Percentiles rank a stretch among this genome's conserved stretches.
These are phyloP conservation scores for Geotrupes spiniger DNA, from an alignment of 2,888 invertebrate species.

Conservation along the genomic window DNA sequence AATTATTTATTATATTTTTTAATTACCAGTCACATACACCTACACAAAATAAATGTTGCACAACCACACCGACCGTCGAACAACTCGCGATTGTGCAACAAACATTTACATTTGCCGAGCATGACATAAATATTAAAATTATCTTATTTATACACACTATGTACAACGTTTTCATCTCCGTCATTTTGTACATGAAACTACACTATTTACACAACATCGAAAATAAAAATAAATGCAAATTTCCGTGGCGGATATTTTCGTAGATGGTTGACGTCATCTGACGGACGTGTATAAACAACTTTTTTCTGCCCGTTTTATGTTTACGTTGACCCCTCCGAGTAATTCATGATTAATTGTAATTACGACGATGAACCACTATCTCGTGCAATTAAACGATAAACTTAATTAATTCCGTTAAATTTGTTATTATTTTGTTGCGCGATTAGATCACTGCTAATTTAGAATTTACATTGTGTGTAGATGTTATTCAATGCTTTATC, in stretches of 20 bases:
- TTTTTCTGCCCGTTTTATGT: slow-evolving; percentile 3
- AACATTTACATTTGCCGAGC: slow-evolving; percentile 8
- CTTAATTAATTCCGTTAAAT: slow-evolving; percentile 20
- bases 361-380: slow-evolving; percentile 2
- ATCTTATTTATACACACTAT: slow-evolving; percentile 26
- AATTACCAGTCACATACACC: slow-evolving; percentile 9
- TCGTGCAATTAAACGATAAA: slow-evolving; percentile 14
- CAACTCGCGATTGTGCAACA: slow-evolving; percentile 8
- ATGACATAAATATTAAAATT: slow-evolving; percentile 29
- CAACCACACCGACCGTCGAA: slow-evolving; percentile 3
- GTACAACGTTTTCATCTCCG: slow-evolving; percentile 18
- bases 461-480: slow-evolving; percentile 8
- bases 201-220: slow-evolving; percentile 26
- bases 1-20: slow-evolving; percentile 20
- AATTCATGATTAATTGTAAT: slow-evolving; percentile 13
- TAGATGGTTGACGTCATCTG: background rate
- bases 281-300: slow-evolving; percentile 1
- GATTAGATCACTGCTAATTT: slow-evolving; percentile 22
- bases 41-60: slow-evolving; percentile 12
- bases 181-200: slow-evolving; percentile 25
- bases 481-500: too few relatives aligned
- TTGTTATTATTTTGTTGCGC: slow-evolving; percentile 5
- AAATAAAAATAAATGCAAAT: too few relatives aligned
- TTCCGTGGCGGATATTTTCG: too few relatives aligned
- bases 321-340: slow-evolving; percentile 12